phyloP scores from a whole-genome alignment of 2,888 invertebrate species.

The Caenorhabditis wallacei region DNA sequence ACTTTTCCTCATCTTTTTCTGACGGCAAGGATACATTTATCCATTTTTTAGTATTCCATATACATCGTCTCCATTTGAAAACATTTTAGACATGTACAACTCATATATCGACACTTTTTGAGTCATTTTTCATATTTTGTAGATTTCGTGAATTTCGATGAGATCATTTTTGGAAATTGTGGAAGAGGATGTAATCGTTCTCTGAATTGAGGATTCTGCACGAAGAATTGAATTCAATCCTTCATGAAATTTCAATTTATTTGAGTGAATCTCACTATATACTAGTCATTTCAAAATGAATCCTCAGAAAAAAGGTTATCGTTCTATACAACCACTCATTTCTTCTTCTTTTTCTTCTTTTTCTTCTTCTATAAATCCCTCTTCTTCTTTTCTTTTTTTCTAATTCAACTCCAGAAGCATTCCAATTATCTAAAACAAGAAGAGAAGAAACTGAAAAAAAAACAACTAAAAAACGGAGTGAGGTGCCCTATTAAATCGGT shows the following conservation, averaged over 20 bases:
- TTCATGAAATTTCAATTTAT: too few species aligned
- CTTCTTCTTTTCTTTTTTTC: neutral
- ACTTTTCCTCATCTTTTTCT: conserved; percentile 26
- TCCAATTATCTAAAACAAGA: conserved; percentile 29
- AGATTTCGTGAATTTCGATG: too few species aligned
- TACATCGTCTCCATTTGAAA: neutral
- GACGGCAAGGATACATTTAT: conserved; percentile 52
- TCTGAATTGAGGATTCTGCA: too few species aligned
- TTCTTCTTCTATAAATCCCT: neutral
- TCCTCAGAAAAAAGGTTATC: too few species aligned
- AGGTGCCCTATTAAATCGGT: conserved; percentile 58
- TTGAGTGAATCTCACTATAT: too few species aligned
- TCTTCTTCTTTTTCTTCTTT: neutral
- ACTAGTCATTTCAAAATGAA: too few species aligned
- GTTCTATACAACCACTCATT: neutral
- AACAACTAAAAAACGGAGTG: conserved; percentile 23
- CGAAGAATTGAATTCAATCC: too few species aligned
- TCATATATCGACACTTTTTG: neutral
- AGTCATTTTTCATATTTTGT: conserved; percentile 6
- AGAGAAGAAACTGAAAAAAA: neutral
- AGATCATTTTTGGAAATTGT: too few species aligned
- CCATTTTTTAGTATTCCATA: conserved; percentile 54
- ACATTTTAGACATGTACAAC: conserved; percentile 18
- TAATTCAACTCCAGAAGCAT: conserved; percentile 6
- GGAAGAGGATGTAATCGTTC: too few species aligned